These are phyloP conservation scores for Limnephilus auricula DNA, from an alignment of 2,888 invertebrate genomes.

Conservation along the genomic window DNA sequence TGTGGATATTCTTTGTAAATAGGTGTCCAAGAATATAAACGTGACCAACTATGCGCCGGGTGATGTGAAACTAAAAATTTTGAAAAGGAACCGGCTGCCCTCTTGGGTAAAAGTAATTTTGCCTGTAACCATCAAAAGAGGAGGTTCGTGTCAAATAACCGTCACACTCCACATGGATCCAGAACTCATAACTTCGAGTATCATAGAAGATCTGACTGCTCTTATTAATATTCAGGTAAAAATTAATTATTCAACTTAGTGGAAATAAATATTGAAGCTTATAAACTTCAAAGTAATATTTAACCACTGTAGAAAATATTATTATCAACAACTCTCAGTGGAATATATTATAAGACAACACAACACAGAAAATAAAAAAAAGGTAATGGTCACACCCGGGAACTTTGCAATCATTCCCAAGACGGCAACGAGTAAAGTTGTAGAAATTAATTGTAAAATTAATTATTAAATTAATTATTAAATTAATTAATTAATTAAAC, in stretches of 20 bases:
- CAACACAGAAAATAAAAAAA: too few relatives aligned
- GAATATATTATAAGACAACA: too few relatives aligned
- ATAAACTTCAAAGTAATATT: too few relatives aligned
- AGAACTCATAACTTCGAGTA: background rate
- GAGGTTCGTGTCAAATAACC: background rate
- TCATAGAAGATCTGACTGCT: background rate
- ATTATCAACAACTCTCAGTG: too few relatives aligned
- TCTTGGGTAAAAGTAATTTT: constrained; percentile 44
- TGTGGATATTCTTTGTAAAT: background rate
- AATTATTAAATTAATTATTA: too few relatives aligned
- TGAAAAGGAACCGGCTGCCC: constrained; percentile 40
- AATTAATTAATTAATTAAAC: too few relatives aligned
- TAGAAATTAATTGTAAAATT: too few relatives aligned
- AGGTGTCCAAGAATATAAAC: background rate
- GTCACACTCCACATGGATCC: constrained; percentile 25
- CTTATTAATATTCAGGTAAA: constrained; percentile 35
- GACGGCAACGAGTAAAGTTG: too few relatives aligned
- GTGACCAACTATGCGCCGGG: constrained; percentile 10
- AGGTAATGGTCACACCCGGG: too few relatives aligned
- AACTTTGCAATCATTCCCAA: too few relatives aligned
- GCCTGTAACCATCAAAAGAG: constrained; percentile 15
- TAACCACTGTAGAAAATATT: too few relatives aligned
- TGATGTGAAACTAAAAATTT: constrained; percentile 39
- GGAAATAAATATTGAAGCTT: too few relatives aligned
- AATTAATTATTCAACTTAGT: background rate